Conservation (phyloP, 1,140 invertebrate genomes). For the Rhizoglyphus robini region DNA sequence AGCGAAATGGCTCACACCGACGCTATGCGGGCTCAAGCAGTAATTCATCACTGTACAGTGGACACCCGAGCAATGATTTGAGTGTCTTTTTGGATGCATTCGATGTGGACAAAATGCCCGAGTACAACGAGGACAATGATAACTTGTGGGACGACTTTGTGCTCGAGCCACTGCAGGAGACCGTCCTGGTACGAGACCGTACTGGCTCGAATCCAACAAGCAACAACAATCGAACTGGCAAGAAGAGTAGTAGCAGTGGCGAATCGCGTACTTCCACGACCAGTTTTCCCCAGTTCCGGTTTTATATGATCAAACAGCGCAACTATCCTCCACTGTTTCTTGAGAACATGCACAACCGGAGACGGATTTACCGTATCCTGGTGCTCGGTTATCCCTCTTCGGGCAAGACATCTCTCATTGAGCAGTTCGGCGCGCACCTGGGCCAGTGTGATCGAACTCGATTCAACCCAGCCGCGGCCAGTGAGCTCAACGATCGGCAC, state of each 20-base stretch:
- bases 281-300: background rate
- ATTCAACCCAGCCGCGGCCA: background rate
- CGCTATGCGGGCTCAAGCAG: background rate
- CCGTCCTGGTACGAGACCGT: too few relatives aligned
- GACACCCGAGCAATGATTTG: background rate
- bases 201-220: too few relatives aligned
- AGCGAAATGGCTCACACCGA: too few relatives aligned
- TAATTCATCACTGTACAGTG: background rate
- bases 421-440: slow-evolving; percentile 4
- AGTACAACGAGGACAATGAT: too few relatives aligned
- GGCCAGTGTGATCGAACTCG: background rate
- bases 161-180: too few relatives aligned
- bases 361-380: slow-evolving; percentile 13
- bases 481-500: background rate
- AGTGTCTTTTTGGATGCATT: too few relatives aligned
- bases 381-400: slow-evolving; percentile 13
- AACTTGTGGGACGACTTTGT: too few relatives aligned
- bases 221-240: too few relatives aligned
- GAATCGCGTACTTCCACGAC: background rate
- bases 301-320: slow-evolving; percentile 1
- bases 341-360: background rate
- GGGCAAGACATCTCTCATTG: slow-evolving; percentile 18
- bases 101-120: too few relatives aligned
- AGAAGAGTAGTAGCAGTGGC: too few relatives aligned
- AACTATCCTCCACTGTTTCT: slow-evolving; percentile 9